A percentile compares a stretch with the other conserved stretches of the same genome.
These are phyloP conservation scores for Hemibagrus guttatus DNA, from an alignment of 2,797 vertebrate genomes.

Conservation along the genomic window DNA sequence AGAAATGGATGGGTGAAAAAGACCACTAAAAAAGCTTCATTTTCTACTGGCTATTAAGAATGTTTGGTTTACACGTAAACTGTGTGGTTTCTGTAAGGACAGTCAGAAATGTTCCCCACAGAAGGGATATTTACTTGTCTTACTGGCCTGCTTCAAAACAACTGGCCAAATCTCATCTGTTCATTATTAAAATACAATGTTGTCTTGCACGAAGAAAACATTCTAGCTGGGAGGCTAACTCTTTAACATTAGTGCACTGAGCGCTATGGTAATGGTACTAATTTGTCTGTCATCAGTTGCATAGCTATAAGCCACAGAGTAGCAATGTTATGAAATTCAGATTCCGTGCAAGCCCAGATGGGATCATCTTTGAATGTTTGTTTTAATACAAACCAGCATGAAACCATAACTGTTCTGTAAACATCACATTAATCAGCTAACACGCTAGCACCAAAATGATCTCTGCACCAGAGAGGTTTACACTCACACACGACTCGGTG, in stretches of 20 bases:
- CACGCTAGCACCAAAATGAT: constrained; percentile 22
- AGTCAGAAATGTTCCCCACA: constrained; percentile 20
- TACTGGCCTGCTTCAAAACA: constrained; percentile 3
- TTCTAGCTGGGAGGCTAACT: constrained; percentile 36
- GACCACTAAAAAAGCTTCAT: neutral
- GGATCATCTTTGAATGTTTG: constrained; percentile 41
- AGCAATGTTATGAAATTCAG: neutral
- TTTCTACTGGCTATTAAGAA: constrained; percentile 27
- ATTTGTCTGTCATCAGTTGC: constrained; percentile 32
- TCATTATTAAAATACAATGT: constrained; percentile 38
- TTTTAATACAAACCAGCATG: constrained; percentile 38
- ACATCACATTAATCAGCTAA: constrained; percentile 30
- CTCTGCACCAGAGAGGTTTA: constrained; percentile 28
- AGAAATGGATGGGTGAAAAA: neutral
- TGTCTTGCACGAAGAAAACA: constrained; percentile 31
- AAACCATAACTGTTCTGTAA: constrained; percentile 14
- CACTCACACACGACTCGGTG: neutral
- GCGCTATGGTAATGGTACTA: constrained; percentile 19
- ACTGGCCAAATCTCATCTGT: constrained; percentile 32
- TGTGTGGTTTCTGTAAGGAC: constrained; percentile 17
- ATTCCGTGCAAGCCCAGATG: constrained; percentile 8
- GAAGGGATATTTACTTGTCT: constrained; percentile 3
- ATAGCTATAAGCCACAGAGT: constrained; percentile 22
- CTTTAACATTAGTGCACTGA: neutral
- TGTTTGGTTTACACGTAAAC: constrained; percentile 26